Conservation (phyloP, 2,113 vertebrate genomes). For the Perccottus glenii region DNA sequence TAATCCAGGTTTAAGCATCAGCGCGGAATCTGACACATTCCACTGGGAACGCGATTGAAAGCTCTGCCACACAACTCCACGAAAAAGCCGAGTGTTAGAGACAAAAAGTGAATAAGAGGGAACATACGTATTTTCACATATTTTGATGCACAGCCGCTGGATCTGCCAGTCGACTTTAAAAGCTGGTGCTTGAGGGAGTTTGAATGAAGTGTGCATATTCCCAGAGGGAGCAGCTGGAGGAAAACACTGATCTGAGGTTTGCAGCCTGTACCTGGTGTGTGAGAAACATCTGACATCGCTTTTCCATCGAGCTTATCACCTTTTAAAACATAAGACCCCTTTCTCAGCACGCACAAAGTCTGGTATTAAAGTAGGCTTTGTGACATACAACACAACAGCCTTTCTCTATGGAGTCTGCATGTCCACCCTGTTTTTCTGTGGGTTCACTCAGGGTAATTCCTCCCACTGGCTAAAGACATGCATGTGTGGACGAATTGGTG, state of each 20-base stretch:
- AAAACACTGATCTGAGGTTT: conserved; percentile 30
- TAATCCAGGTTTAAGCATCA: conserved; percentile 44
- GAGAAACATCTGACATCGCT: conserved; percentile 16
- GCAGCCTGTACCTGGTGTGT: conserved; percentile 10
- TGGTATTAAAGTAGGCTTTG: conserved; percentile 13
- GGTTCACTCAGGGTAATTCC: too few species aligned
- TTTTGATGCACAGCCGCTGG: conserved; percentile 14
- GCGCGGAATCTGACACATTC: conserved; percentile 12
- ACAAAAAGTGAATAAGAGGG: conserved; percentile 30
- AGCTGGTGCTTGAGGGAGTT: conserved; percentile 31
- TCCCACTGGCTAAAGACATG: too few species aligned
- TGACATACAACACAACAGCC: conserved; percentile 4
- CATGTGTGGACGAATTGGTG: too few species aligned
- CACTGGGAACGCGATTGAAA: conserved; percentile 32
- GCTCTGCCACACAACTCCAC: conserved; percentile 25
- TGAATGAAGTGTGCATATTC: conserved; percentile 25
- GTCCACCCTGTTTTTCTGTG: too few species aligned
- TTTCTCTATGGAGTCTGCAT: not conserved
- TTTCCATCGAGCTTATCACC: conserved; percentile 17
- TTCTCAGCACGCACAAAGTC: conserved; percentile 19
- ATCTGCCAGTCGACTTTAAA: conserved; percentile 23
- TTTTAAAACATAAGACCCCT: conserved; percentile 12
- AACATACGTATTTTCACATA: conserved; percentile 26
- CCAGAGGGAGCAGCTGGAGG: conserved; percentile 22
- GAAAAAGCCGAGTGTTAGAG: conserved; percentile 9